These are phyloP conservation scores for Cecidostiba fungosa DNA, from an alignment of 2,888 invertebrate genomes.

Conservation along the genomic window DNA sequence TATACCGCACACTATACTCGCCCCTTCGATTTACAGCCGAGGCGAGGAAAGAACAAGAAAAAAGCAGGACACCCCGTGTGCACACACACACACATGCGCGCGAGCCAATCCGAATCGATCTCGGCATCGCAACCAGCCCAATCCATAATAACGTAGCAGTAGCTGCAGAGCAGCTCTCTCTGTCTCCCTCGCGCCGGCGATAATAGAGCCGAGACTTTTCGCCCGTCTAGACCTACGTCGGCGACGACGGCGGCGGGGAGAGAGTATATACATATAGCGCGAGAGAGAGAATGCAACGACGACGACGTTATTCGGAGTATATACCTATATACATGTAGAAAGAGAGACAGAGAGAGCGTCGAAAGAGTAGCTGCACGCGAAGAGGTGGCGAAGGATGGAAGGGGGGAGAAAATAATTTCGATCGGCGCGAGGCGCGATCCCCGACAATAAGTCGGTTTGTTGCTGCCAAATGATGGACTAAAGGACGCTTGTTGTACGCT, in stretches of 20 bases:
- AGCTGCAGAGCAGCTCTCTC: background rate
- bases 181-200: constrained; percentile 34
- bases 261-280: background rate
- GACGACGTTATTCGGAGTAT: constrained; percentile 30
- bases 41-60: constrained; percentile 18
- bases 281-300: constrained; percentile 37
- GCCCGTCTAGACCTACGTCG: constrained; percentile 1
- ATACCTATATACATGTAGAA: background rate
- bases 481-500: constrained; percentile 58
- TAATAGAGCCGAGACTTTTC: constrained; percentile 52
- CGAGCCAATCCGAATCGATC: constrained; percentile 56
- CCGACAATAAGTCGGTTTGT: constrained; percentile 65
- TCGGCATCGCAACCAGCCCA: constrained; percentile 44
- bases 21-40: background rate
- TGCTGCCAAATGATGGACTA: constrained; percentile 65
- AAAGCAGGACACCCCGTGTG: background rate
- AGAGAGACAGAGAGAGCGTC: background rate
- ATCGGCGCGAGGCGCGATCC: constrained; percentile 54
- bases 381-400: constrained; percentile 7
- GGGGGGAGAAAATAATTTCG: constrained; percentile 58
- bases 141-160: constrained; percentile 40
- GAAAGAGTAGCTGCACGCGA: background rate
- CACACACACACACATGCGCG: background rate
- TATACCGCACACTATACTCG: background rate
- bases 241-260: background rate